These are phyloP conservation scores for Gymnodraco acuticeps DNA, from an alignment of 2,797 vertebrate species.

Conservation along the genomic window DNA sequence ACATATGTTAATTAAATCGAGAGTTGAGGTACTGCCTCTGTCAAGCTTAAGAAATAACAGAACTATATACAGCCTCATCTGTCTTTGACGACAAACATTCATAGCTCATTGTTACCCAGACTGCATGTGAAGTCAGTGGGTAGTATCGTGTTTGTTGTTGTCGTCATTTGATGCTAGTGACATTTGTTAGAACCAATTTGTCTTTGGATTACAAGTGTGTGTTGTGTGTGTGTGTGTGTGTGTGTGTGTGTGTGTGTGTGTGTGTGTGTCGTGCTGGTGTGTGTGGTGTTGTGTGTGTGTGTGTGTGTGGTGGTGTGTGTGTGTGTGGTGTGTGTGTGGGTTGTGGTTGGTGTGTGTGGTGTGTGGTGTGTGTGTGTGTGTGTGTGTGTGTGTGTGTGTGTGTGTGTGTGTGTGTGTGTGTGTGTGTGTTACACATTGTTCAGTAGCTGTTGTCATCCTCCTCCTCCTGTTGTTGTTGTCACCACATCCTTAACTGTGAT, in stretches of 20 bases:
- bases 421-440: constrained; percentile 50
- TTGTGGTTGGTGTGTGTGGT: constrained; percentile 16
- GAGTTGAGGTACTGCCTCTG: not conserved
- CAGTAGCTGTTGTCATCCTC: constrained; percentile 55
- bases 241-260: constrained; percentile 18
- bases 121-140: not conserved
- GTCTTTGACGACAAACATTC: not conserved
- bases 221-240: not conserved
- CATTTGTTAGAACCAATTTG: constrained; percentile 17
- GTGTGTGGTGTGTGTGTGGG: constrained; percentile 9
- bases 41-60: not conserved
- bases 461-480: constrained; percentile 72
- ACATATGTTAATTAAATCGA: not conserved
- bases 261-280: constrained; percentile 35
- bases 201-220: constrained; percentile 15
- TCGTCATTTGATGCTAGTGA: not conserved
- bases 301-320: constrained; percentile 5
- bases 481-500: constrained; percentile 81
- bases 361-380: not conserved
- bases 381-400: constrained; percentile 18
- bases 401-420: constrained; percentile 30
- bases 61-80: not conserved
- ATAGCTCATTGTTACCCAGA: not conserved
- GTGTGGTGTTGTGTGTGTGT: constrained; percentile 13
- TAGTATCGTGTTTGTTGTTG: not conserved